These are phyloP conservation scores for Trogon melanurus DNA, from an alignment of 2,113 vertebrate species.

Conservation along the genomic window DNA sequence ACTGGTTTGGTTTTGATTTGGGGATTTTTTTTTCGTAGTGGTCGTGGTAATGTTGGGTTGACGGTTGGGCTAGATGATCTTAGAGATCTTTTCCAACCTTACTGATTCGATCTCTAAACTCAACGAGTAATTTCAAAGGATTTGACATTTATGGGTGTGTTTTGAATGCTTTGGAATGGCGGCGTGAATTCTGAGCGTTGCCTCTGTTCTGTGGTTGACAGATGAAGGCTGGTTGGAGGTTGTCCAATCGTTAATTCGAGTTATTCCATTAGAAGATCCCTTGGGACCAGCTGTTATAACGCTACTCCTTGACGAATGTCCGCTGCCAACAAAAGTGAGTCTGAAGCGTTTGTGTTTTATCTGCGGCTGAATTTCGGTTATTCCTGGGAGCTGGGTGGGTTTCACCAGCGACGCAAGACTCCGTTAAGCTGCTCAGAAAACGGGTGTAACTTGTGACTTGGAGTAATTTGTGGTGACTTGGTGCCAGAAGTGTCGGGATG, in stretches of 20 bases:
- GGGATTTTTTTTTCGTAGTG: not conserved
- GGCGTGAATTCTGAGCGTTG: not conserved
- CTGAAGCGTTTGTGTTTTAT: not conserved
- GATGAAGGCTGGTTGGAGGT: conserved; percentile 99
- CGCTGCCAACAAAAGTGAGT: conserved; percentile 96
- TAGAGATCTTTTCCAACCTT: too few relatives aligned
- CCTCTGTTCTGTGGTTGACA: conserved; percentile 74
- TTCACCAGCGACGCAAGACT: not conserved
- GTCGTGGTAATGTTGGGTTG: too few relatives aligned
- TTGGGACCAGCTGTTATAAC: conserved; percentile 98
- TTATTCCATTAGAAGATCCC: conserved; percentile 97
- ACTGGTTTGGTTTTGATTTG: too few relatives aligned
- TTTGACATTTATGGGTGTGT: not conserved
- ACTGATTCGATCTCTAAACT: not conserved
- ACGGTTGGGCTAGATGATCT: too few relatives aligned
- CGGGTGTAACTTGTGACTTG: not conserved
- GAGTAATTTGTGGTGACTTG: not conserved
- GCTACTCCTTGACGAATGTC: conserved; percentile 95
- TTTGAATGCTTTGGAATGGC: not conserved
- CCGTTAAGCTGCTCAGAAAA: not conserved
- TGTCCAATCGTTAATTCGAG: conserved; percentile 96
- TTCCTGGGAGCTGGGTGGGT: not conserved
- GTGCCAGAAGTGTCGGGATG: not conserved
- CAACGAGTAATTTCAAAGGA: not conserved
- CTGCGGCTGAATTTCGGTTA: not conserved